phyloP scores from a whole-genome alignment of 2,888 invertebrate species.

The Drosophila falleni region DNA sequence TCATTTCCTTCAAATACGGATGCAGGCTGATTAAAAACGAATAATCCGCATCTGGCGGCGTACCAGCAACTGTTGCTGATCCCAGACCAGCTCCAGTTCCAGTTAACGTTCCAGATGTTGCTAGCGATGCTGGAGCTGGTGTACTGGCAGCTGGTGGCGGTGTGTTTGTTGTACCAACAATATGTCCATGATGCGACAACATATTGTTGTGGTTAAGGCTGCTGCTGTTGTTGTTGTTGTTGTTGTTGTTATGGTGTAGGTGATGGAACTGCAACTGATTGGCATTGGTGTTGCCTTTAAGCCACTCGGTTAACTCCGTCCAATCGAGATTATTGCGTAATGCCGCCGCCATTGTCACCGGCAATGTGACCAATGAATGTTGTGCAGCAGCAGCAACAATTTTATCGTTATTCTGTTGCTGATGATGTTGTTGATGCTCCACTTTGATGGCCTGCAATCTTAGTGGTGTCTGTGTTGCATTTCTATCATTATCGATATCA shows the following conservation, averaged over 20 bases:
- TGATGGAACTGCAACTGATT: conserved; percentile 41
- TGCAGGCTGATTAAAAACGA: conserved; percentile 82
- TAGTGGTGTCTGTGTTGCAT: conserved; percentile 24
- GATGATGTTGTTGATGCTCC: conserved; percentile 45
- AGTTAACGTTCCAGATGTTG: neutral
- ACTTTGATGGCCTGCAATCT: conserved; percentile 71
- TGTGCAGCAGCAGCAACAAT: conserved; percentile 43
- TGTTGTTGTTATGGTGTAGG: conserved; percentile 27
- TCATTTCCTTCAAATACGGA: conserved; percentile 83
- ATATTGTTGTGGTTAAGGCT: conserved; percentile 22
- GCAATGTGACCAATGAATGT: conserved; percentile 57
- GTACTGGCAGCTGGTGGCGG: conserved; percentile 39
- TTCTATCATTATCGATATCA: conserved; percentile 9
- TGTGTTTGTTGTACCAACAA: conserved; percentile 3
- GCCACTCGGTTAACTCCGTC: conserved; percentile 79
- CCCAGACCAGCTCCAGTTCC: neutral
- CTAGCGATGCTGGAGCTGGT: conserved; percentile 23
- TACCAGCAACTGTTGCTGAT: neutral
- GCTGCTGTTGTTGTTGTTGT: conserved; percentile 24
- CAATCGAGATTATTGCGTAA: conserved; percentile 71
- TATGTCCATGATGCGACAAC: conserved; percentile 21
- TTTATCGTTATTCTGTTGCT: conserved; percentile 35
- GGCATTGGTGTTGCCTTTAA: conserved; percentile 70
- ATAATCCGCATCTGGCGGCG: conserved; percentile 80
- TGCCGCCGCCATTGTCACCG: conserved; percentile 56